Conservation (phyloP, 2,797 vertebrate genomes). For the Scyliorhinus canicula region DNA sequence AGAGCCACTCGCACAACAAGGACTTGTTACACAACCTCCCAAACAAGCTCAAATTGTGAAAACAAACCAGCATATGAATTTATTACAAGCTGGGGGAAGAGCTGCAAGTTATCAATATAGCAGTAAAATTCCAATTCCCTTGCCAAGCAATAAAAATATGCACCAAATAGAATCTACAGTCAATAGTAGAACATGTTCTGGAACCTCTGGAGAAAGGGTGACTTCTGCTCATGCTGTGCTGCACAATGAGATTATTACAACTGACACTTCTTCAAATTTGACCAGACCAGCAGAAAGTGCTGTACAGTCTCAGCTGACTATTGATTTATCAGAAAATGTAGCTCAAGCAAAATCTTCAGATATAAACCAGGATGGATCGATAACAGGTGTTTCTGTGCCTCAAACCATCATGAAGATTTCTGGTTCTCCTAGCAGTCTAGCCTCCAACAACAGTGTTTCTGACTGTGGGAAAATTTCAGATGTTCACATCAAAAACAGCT, state of each 20-base stretch:
- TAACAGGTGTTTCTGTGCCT: constrained; percentile 49
- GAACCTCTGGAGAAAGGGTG: constrained; percentile 58
- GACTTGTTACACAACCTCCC: constrained; percentile 73
- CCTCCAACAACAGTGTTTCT: constrained; percentile 74
- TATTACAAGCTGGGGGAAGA: constrained; percentile 59
- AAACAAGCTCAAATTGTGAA: constrained; percentile 96
- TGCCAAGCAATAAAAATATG: constrained; percentile 54
- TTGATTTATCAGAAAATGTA: constrained; percentile 53
- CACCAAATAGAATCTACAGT: constrained; percentile 48
- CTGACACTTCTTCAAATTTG: constrained; percentile 55
- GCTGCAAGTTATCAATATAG: constrained; percentile 49
- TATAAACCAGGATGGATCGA: constrained; percentile 54
- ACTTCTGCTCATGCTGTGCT: constrained; percentile 49
- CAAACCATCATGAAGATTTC: constrained; percentile 65
- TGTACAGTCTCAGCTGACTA: constrained; percentile 56
- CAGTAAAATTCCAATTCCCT: constrained; percentile 67
- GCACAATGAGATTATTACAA: constrained; percentile 50
- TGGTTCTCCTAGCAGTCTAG: constrained; percentile 76
- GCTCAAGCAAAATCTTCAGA: constrained; percentile 50
- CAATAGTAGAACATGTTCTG: constrained; percentile 16
- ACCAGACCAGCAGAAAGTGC: constrained; percentile 62
- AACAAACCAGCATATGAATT: constrained; percentile 83
- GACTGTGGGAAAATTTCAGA: constrained; percentile 67
- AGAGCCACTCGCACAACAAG: constrained; percentile 70
- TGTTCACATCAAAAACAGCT: constrained; percentile 65